phyloP scores from a whole-genome alignment of 2,113 vertebrate species.

The Accipiter virgatus region DNA sequence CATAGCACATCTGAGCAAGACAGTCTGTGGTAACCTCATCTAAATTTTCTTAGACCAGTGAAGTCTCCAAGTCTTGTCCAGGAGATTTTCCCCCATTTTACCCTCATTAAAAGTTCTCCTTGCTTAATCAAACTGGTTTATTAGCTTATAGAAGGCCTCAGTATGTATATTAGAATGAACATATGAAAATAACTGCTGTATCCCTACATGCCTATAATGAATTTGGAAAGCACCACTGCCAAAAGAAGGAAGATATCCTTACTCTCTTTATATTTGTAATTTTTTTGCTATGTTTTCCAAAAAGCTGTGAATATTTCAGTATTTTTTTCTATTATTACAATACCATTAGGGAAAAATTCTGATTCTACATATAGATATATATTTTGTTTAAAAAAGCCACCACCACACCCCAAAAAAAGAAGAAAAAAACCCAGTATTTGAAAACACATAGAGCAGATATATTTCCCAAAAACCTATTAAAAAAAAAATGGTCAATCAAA shows the following conservation, averaged over 20 bases:
- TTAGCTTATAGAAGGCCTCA: background rate
- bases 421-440: background rate
- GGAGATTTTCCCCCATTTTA: background rate
- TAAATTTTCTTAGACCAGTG: background rate
- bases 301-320: background rate
- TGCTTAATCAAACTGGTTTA: background rate
- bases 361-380: background rate
- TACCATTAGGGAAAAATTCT: background rate
- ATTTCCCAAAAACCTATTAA: background rate
- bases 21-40: background rate
- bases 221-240: background rate
- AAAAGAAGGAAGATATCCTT: background rate
- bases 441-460: background rate
- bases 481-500: background rate
- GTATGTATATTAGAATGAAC: background rate
- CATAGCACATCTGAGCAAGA: background rate
- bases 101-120: background rate
- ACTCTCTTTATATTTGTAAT: background rate
- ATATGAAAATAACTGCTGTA: background rate
- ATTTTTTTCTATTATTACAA: background rate
- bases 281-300: background rate
- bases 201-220: accelerated
- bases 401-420: background rate
- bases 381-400: background rate
- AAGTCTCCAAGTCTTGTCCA: background rate